A percentile compares a stretch with the other conserved stretches of the same genome.
Evolutionary conservation across 2,113 vertebrate genomes (phyloP).

Genomic region (Dicerorhinus sumatrensis): DNA sequence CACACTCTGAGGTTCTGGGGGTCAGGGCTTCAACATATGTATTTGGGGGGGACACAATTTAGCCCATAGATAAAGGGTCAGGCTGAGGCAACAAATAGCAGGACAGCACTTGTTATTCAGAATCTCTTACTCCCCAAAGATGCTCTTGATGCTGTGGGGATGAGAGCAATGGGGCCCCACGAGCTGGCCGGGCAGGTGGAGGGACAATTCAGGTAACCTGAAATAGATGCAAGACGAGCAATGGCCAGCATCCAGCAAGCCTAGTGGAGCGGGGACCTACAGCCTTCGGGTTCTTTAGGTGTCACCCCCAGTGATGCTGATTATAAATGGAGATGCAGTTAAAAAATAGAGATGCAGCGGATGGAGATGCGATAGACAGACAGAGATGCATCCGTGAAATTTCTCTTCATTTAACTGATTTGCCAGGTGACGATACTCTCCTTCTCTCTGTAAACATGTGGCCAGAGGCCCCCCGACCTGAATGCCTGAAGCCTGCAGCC

Average conservation of each 20-base stretch:
- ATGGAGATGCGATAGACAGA: too few relatives aligned
- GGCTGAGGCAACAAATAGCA: background rate
- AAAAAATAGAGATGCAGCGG: accelerated
- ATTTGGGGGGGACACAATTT: accelerated
- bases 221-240: accelerated
- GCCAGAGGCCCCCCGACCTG: accelerated
- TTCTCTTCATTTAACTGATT: accelerated
- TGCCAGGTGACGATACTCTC: accelerated
- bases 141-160: accelerated
- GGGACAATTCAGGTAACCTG: accelerated
- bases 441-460: background rate
- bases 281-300: background rate
- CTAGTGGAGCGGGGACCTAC: accelerated
- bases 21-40: too few relatives aligned
- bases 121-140: background rate
- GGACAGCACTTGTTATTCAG: background rate
- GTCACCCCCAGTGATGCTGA: accelerated
- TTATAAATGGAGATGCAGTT: accelerated
- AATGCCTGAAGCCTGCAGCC: accelerated
- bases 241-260: accelerated
- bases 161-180: accelerated
- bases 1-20: background rate
- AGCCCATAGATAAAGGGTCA: background rate
- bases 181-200: accelerated
- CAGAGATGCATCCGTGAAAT: accelerated